Evolutionary conservation across 2,888 invertebrate genomes (phyloP).

Genomic region (Eilema caniola): DNA sequence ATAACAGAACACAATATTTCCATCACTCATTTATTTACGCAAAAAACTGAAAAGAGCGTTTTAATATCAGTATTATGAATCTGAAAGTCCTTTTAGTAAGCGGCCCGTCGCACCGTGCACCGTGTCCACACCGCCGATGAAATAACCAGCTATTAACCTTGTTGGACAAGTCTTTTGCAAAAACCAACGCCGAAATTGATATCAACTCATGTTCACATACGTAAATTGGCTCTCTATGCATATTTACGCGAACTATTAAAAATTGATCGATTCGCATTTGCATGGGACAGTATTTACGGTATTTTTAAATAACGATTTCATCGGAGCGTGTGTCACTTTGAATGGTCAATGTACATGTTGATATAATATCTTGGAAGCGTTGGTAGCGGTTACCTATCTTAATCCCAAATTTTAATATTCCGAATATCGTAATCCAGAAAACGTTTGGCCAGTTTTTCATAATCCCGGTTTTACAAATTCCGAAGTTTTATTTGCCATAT

Average conservation of each 20-base stretch:
- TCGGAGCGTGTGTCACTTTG: constrained; percentile 28
- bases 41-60: constrained; percentile 40
- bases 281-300: constrained; percentile 60
- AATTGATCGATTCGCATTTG: constrained; percentile 65
- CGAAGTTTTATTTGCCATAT: no score
- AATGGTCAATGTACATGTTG: constrained; percentile 29
- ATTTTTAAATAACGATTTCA: constrained; percentile 48
- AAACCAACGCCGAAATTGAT: constrained; percentile 69
- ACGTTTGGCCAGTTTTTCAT: no score
- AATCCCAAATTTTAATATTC: no score
- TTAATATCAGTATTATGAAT: constrained; percentile 51
- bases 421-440: no score
- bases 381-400: no score
- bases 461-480: no score
- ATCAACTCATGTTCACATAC: constrained; percentile 68
- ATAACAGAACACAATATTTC: constrained; percentile 24
- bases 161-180: constrained; percentile 66
- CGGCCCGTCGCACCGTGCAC: constrained; percentile 42
- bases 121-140: constrained; percentile 42
- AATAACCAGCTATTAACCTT: constrained; percentile 61
- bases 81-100: constrained; percentile 47
- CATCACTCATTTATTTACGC: constrained; percentile 21
- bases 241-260: constrained; percentile 71
- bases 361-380: constrained; percentile 9
- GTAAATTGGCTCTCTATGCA: constrained; percentile 70